Evolutionary conservation across 1,140 invertebrate genomes (phyloP).

Genomic region (Odontomachus brunneus): DNA sequence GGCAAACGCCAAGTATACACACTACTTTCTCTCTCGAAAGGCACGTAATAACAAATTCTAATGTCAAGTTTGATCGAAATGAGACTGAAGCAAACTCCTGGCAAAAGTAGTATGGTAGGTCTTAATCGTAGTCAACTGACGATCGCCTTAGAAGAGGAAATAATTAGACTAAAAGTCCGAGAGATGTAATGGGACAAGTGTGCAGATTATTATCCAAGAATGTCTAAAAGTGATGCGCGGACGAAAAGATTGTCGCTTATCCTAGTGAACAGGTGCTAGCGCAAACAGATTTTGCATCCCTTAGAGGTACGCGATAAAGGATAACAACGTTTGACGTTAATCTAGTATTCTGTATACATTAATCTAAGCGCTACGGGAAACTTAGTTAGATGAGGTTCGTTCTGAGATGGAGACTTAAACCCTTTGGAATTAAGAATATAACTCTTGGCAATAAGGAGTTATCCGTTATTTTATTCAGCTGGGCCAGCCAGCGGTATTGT

Average conservation of each 20-base stretch:
- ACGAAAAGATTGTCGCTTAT: constrained; percentile 49
- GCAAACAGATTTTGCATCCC: constrained; percentile 38
- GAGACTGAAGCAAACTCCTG: constrained; percentile 28
- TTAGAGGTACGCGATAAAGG: constrained; percentile 47
- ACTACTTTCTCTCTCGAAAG: constrained; percentile 43
- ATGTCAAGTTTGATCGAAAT: constrained; percentile 41
- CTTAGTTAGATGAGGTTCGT: constrained; percentile 56
- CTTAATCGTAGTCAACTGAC: constrained; percentile 69
- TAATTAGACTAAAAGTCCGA: constrained; percentile 68
- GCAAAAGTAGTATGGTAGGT: constrained; percentile 54
- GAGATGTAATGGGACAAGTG: constrained; percentile 46
- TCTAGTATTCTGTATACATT: constrained; percentile 59
- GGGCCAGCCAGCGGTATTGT: constrained; percentile 77
- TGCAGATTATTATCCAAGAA: constrained; percentile 39
- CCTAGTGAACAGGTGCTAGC: constrained; percentile 53
- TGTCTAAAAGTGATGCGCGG: constrained; percentile 29
- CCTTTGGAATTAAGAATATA: constrained; percentile 67
- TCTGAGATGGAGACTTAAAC: constrained; percentile 65
- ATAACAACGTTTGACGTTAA: constrained; percentile 63
- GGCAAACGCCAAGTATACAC: constrained; percentile 39
- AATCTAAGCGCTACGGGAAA: constrained; percentile 68
- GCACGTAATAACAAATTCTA: constrained; percentile 55
- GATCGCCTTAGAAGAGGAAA: constrained; percentile 67
- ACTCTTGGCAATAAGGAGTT: constrained; percentile 72
- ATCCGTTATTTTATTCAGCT: constrained; percentile 67